Evolutionary conservation across 2,888 invertebrate species (phyloP).

Genomic region (Dinocampus coccinellae): DNA sequence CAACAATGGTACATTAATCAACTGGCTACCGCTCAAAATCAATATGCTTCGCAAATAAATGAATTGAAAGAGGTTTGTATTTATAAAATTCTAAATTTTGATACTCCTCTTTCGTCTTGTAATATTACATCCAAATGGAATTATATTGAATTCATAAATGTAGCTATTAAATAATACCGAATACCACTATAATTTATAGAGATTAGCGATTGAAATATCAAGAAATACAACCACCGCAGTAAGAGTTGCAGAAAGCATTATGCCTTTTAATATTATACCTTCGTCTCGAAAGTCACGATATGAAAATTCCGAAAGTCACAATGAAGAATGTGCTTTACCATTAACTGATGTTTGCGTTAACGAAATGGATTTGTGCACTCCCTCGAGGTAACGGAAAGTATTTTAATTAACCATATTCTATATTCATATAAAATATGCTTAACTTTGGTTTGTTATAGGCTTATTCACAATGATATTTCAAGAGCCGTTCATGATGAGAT

Average conservation of each 20-base stretch:
- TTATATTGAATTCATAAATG: too few relatives aligned
- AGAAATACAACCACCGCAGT: conserved; percentile 76
- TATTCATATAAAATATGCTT: not conserved
- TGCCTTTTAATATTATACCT: conserved; percentile 31
- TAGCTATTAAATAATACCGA: not conserved
- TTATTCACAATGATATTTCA: not conserved
- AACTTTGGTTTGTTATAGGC: not conserved
- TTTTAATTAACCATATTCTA: not conserved
- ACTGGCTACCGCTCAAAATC: conserved; percentile 83
- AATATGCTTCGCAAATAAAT: conserved; percentile 84
- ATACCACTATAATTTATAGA: conserved; percentile 65
- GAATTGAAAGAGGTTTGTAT: conserved; percentile 83
- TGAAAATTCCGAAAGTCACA: conserved; percentile 27
- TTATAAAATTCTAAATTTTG: conserved; percentile 23
- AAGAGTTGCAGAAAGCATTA: conserved; percentile 50
- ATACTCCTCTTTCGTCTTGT: not conserved
- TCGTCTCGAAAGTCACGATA: conserved; percentile 39
- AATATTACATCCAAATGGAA: too few relatives aligned
- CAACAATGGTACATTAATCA: conserved; percentile 94
- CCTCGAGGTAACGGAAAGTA: not conserved
- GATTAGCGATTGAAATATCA: conserved; percentile 78
- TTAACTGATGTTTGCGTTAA: too few relatives aligned
- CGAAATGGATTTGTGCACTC: not conserved
- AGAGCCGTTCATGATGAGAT: not conserved
- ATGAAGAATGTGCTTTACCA: not conserved